Evolutionary conservation across 2,113 vertebrate species (phyloP).

Genomic region (Bostrychus sinensis): DNA sequence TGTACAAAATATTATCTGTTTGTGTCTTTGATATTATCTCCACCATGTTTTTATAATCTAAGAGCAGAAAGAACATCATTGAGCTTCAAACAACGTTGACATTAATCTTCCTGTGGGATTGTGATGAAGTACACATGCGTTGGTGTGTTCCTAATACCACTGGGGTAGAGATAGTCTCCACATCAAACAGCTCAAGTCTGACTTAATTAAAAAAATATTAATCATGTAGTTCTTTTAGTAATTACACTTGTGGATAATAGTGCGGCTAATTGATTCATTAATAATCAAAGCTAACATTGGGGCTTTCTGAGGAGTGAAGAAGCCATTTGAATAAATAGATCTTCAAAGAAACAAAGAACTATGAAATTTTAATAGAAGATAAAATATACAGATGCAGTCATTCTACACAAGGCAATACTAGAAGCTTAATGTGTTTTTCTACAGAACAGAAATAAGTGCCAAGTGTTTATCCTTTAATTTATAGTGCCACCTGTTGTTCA

Average conservation of each 20-base stretch:
- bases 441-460: not conserved
- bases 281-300: conserved; percentile 10
- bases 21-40: conserved; percentile 1
- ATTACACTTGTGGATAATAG: conserved; percentile 42
- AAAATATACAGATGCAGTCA: not conserved
- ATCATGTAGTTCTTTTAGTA: conserved; percentile 30
- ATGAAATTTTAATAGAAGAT: not conserved
- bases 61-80: conserved; percentile 12
- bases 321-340: conserved; percentile 8
- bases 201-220: conserved; percentile 45
- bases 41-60: conserved; percentile 26
- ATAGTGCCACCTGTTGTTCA: conserved; percentile 64
- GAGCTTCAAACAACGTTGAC: conserved; percentile 28
- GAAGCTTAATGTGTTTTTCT: conserved; percentile 1
- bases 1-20: conserved; percentile 1
- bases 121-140: conserved; percentile 13
- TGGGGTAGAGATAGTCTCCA: conserved; percentile 32
- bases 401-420: not conserved
- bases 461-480: conserved; percentile 10
- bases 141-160: conserved; percentile 37
- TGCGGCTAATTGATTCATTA: conserved; percentile 53
- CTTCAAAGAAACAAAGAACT: conserved; percentile 7
- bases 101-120: conserved; percentile 35
- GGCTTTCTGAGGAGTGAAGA: not conserved
- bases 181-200: conserved; percentile 49